Base-by-base conservation (phyloP, 2,888 invertebrate genomes). In the Siphonodentalium dalli region DNA sequence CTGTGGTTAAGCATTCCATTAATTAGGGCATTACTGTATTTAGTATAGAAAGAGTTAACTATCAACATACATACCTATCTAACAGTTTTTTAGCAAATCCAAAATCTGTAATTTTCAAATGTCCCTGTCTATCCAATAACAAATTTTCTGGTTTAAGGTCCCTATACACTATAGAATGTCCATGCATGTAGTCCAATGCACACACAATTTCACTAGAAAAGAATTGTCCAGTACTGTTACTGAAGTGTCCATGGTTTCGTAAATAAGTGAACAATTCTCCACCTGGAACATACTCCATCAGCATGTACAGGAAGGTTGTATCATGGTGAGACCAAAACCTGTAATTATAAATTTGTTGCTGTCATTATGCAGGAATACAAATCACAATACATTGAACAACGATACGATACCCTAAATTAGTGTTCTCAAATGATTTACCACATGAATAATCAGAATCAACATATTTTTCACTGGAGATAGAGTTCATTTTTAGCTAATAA, bases 221-320 rank as follows among this genome's bases (percentile, higher is more conserved):
- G 84, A 98, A 97, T 78, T 91, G 91, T 72, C 89, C 88, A 72
- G 91, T 90, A 70, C 89, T 88, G 46, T 81, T 81, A 37, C 81
- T 81, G 84, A 97, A 97, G 75, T 91, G 86, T 60, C 95, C 94
- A 29, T 92, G 91, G 79, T 92, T 93, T 68, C 97, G 87, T 63
- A 98, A 85, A 82, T 97, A 97, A 8, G 95, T 93, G 83, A 98
- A 98, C 24, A 98, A 87, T 83, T 98, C 98, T 9, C 98, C 98
- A 11, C 98, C 81, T 6, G 93, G 92, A 2, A 96, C 92, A 83
- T 93, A 98, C 82, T 98, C 97, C 80, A 98, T 90, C 55, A 97
- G 86, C 96, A 98, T 96, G 84, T 96, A 98, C 61, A 98, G 88
- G 80, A 92, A 92, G 48, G 89, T 88, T 71, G 90, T 88, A 80